Conservation (phyloP, 2,888 invertebrate species). For the Pyrocoelia pectoralis region DNA sequence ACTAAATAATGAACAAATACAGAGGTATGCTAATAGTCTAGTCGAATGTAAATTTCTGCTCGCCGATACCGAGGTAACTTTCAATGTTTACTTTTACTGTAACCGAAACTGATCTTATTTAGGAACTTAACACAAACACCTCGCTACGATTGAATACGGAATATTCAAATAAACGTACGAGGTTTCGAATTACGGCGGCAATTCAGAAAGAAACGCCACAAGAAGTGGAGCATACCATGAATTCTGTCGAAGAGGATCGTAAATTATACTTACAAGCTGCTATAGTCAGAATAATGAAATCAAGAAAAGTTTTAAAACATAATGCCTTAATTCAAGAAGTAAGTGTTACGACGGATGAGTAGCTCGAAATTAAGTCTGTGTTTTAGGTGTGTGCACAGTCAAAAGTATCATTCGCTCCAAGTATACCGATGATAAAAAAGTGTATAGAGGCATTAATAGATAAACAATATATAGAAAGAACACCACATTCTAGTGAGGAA, state of each 20-base stretch:
- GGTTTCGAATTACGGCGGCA: constrained; percentile 83
- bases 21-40: constrained; percentile 83
- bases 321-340: constrained; percentile 90
- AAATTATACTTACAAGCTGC: constrained; percentile 96
- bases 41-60: constrained; percentile 84
- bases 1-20: constrained; percentile 82
- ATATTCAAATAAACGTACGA: constrained; percentile 90
- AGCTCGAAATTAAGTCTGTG: constrained; percentile 17
- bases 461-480: constrained; percentile 96
- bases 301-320: constrained; percentile 85
- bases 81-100: not conserved
- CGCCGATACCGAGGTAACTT: constrained; percentile 62
- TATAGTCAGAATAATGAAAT: constrained; percentile 69
- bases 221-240: constrained; percentile 77
- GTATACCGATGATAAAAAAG: constrained; percentile 96
- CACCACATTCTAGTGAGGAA: constrained; percentile 91
- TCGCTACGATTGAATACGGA: constrained; percentile 78
- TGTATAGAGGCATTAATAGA: constrained; percentile 98
- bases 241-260: constrained; percentile 91
- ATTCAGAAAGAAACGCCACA: constrained; percentile 82
- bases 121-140: constrained; percentile 60
- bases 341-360: constrained; percentile 69
- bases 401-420: constrained; percentile 91
- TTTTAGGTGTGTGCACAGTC: constrained; percentile 86
- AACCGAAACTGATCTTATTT: constrained; percentile 55